Evolutionary conservation across 2,888 invertebrate species (phyloP).

Genomic region (Zaprionus bogoriensis): DNA sequence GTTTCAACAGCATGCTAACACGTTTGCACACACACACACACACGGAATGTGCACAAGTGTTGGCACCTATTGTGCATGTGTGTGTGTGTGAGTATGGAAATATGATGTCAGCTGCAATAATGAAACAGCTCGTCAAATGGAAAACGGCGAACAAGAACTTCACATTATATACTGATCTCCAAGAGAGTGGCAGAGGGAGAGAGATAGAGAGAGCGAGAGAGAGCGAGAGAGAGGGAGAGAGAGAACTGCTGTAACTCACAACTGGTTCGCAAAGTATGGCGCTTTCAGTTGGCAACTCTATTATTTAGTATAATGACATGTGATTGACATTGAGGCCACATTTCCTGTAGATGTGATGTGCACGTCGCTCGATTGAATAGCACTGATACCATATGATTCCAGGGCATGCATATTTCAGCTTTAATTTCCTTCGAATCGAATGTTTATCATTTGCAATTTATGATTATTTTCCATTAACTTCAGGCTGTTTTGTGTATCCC

Average conservation of each 20-base stretch:
- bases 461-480: not conserved
- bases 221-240: conserved; percentile 3
- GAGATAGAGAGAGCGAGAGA: not conserved
- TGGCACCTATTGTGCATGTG: conserved; percentile 1
- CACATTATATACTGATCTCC: conserved; percentile 21
- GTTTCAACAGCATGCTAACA: conserved; percentile 42
- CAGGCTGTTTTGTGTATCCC: not conserved
- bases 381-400: conserved; percentile 2
- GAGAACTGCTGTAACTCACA: conserved; percentile 2
- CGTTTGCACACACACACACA: conserved; percentile 17
- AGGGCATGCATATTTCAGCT: not conserved
- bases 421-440: not conserved
- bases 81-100: conserved; percentile 19
- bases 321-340: conserved; percentile 67
- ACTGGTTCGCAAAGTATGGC: conserved; percentile 35
- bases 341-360: conserved; percentile 40
- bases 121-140: conserved; percentile 50
- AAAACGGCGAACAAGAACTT: conserved; percentile 22
- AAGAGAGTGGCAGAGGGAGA: not conserved
- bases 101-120: conserved; percentile 55
- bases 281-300: conserved; percentile 39
- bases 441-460: not conserved
- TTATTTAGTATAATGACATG: conserved; percentile 52
- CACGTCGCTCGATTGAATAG: not conserved
- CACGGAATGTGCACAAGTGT: not conserved